Evolutionary conservation across 2,113 vertebrate genomes (phyloP), one percentile per base, ranked within the genome.

Genomic region (Ceuthmochares aereus): DNA sequence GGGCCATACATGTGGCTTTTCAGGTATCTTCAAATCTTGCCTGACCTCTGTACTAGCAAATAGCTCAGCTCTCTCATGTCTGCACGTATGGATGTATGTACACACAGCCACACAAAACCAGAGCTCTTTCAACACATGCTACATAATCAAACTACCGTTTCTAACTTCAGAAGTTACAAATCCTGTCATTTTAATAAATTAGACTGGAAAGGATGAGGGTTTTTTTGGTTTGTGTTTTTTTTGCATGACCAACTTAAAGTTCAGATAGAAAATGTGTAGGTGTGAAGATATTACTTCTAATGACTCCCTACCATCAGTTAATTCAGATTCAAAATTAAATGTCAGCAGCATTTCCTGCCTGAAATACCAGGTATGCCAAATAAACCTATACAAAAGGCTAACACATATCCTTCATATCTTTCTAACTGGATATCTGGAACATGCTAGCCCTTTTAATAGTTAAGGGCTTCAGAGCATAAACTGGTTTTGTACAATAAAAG

Each of bases 81-180:
- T 4, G 1, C 7, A 7, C 0, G 6, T n/a, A 18, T 14, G 22
- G 49, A 76, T 59, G 49, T 26, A 78, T 0, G 0, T 67, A 75
- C 32, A 56, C 30, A 56, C 4, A 45, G 19, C 73, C 0, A 66
- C 2, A 7, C 9, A 36, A 9, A 14, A 51, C 58, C 7, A 69
- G 26, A 87, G 26, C 18, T 84, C 63, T 42, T 60, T 34, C 58
- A 90, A 63, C 32, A 17, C 5, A 66, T 1, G 3, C 36, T 90
- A 32, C 26, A 11, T 25, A 49, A 27, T 36, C 51, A 77, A 93
- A 55, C 56, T 59, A 62, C 18, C 30, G 40, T 40, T 40, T 40
- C 9, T 40, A 12, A 40, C 15, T 21, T 56, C 14, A 59, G 29
- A 81, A 85, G 20, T 21, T 40, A 60, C 21, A 87, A 58, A 64